Base-by-base conservation (phyloP, 1,140 invertebrate species). In the Heliothis virescens region DNA sequence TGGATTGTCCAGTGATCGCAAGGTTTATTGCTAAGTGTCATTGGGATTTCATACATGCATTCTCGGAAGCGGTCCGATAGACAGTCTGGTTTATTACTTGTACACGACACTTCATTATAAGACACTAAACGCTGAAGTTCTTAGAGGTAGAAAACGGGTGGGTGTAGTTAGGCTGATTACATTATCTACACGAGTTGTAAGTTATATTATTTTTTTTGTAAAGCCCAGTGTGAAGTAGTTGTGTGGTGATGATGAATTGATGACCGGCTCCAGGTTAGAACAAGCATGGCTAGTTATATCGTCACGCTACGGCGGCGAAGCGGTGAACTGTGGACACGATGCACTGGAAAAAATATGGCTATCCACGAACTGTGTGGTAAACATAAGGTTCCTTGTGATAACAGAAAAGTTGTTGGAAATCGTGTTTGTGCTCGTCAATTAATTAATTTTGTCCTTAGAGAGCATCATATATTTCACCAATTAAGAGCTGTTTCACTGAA, bases 231-330 rank as follows among this genome's bases (percentile, higher is more conserved):
- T 47, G 47, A 67, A 67, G 41, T 67, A 48, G 63, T 65, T 48
- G n/a, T 26, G 63, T 48, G 21, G 53, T 59, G 53, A 34, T 53
- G 69, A 69, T 55, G 21, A 55, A 34, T 16, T 53, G 69, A 69
- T 55, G 21, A 55, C 21, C 11, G 71, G 53, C 34, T 11, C 18
- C 53, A 73, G 10, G 50, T 34, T 71, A 50, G 53, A 41, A 59
- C 52, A 50, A 53, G 29, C 52, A 50, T 34, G 18, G 53, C 71
- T 73, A 55, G 71, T 73, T 73, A 73, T 73, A 73, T 73, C 53
- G 71, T 73, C 18, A 73, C 71, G 71, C 29, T 73, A 59, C 71
- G 71, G 53, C 41, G 18, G 53, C 10, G 41, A 57, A 52, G 52
- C 71, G 71, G 71, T 55, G 52, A 73, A 57, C 53, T 73, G 52